Percentiles rank a stretch among this genome's conserved stretches.
Evolutionary conservation across 2,797 vertebrate species (phyloP).

Genomic region (Semotilus atromaculatus): DNA sequence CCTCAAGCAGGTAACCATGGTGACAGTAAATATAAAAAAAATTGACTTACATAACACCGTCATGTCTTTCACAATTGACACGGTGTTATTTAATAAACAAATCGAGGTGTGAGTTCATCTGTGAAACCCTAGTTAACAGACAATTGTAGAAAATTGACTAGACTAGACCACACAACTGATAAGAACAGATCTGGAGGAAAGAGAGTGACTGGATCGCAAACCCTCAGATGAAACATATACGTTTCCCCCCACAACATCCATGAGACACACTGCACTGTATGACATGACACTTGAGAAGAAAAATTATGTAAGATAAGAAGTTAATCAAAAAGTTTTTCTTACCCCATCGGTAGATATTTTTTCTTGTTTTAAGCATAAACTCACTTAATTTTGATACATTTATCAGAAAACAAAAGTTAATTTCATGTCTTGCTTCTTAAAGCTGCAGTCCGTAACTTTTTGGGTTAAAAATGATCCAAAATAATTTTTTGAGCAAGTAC

Average conservation of each 20-base stretch:
- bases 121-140: constrained; percentile 2
- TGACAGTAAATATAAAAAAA: constrained; percentile 9
- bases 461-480: too few relatives aligned
- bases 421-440: not conserved
- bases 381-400: not conserved
- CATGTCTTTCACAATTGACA: constrained; percentile 3
- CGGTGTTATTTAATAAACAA: constrained; percentile 19
- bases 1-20: not conserved
- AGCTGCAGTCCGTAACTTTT: too few relatives aligned
- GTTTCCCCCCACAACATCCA: too few relatives aligned
- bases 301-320: not conserved
- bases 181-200: not conserved
- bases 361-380: not conserved
- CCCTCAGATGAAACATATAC: not conserved
- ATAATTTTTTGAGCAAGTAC: too few relatives aligned
- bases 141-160: not conserved
- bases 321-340: not conserved
- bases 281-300: not conserved
- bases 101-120: constrained; percentile 4
- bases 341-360: not conserved
- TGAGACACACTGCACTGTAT: not conserved
- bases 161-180: not conserved
- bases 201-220: not conserved
- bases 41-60: not conserved
- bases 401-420: not conserved